Evolutionary conservation across 2,797 vertebrate genomes (phyloP).

Genomic region (Enteromius treurensis): DNA sequence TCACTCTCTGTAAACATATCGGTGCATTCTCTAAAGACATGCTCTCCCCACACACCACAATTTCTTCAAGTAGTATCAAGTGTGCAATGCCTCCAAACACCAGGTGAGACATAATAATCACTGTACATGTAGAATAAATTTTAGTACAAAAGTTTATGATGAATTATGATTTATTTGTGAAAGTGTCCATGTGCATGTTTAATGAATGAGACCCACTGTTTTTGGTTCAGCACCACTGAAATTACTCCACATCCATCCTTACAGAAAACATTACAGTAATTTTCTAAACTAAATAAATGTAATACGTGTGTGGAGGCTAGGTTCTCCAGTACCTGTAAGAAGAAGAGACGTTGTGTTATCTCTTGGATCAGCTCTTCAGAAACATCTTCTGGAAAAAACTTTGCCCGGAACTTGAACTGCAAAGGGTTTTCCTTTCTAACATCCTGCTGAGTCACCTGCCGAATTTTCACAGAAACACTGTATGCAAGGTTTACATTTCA

Average conservation of each 20-base stretch:
- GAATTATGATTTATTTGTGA: no score
- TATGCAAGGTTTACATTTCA: neutral
- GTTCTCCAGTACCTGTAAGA: constrained; percentile 85
- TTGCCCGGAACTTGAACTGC: constrained; percentile 96
- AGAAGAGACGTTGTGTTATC: constrained; percentile 96
- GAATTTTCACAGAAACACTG: neutral
- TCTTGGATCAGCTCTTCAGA: constrained; percentile 96
- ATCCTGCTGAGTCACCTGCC: constrained; percentile 95
- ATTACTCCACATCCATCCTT: neutral
- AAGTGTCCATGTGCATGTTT: no score
- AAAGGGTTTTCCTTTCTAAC: constrained; percentile 97
- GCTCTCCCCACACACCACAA: no score
- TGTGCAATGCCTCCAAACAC: no score
- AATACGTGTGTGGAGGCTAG: neutral
- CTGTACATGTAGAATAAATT: no score
- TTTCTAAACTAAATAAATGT: neutral
- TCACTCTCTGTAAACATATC: no score
- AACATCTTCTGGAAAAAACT: constrained; percentile 97
- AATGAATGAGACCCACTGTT: neutral
- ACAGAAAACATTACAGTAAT: neutral
- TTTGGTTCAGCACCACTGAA: neutral
- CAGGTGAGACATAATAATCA: no score
- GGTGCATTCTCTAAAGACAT: no score
- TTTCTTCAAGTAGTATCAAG: no score
- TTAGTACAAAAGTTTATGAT: no score